Evolutionary conservation across 2,113 vertebrate species (phyloP).

Genomic region (Prietella phreatophila): DNA sequence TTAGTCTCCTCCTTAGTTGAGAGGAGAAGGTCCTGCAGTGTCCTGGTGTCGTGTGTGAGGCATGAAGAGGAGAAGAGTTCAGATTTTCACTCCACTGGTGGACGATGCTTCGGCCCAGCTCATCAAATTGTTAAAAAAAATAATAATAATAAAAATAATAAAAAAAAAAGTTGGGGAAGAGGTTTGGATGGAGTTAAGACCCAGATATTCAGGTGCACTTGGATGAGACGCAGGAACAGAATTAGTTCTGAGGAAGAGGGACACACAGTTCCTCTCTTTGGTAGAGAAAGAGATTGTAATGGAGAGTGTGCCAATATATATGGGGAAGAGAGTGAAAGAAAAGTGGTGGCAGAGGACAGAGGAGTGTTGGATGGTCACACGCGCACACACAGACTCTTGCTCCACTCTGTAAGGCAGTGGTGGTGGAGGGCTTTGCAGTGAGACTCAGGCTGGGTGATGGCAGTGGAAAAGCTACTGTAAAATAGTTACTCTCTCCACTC

Average conservation of each 20-base stretch:
- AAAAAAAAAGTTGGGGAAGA: not conserved
- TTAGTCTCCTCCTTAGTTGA: conserved; percentile 31
- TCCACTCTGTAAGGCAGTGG: conserved; percentile 93
- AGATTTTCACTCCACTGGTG: not conserved
- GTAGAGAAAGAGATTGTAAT: conserved; percentile 40
- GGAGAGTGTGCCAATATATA: not conserved
- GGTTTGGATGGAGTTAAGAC: not conserved
- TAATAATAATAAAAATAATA: no score
- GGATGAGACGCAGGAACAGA: not conserved
- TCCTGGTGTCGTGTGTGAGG: not conserved
- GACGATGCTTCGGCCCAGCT: not conserved
- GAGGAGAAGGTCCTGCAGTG: conserved; percentile 18
- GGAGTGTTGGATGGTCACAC: not conserved
- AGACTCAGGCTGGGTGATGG: conserved; percentile 73
- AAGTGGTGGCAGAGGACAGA: conserved; percentile 54
- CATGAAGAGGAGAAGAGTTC: not conserved
- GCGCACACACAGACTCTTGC: conserved; percentile 38
- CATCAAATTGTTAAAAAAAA: no score
- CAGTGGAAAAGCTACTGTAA: conserved; percentile 68
- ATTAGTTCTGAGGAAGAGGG: not conserved
- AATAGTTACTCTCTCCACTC: conserved; percentile 52
- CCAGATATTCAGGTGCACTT: not conserved
- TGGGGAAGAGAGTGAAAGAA: conserved; percentile 25
- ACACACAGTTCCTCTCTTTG: not conserved
- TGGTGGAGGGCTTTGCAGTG: conserved; percentile 69